phyloP scores from a whole-genome alignment of 2,888 invertebrate species.

The Caenorhabditis sp. region DNA sequence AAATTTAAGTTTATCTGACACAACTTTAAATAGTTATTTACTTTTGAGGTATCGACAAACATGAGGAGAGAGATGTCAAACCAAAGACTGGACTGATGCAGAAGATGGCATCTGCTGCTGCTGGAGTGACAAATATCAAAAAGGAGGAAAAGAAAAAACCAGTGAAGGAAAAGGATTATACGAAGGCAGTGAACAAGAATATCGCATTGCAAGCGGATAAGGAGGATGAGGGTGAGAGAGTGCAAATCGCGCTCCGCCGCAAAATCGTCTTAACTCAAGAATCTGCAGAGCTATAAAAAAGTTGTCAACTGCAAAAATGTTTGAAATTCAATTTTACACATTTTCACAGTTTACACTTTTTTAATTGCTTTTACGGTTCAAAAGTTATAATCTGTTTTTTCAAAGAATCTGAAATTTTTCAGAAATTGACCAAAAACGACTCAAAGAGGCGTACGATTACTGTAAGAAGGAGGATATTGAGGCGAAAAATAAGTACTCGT shows the following conservation, averaged over 20 bases:
- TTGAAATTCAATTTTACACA: too few relatives aligned
- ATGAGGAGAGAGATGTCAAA: background rate
- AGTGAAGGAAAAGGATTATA: constrained; percentile 39
- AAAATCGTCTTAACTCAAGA: background rate
- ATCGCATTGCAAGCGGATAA: constrained; percentile 46
- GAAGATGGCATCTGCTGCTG: constrained; percentile 37
- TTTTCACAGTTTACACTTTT: background rate
- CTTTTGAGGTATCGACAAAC: background rate
- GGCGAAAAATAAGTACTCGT: constrained; percentile 47
- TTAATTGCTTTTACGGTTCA: too few relatives aligned
- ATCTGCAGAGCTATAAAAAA: too few relatives aligned
- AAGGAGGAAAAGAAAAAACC: constrained; percentile 34
- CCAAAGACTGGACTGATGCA: constrained; percentile 25
- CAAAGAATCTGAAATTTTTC: constrained; percentile 11
- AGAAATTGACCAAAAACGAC: constrained; percentile 49
- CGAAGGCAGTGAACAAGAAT: constrained; percentile 44
- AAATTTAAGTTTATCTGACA: too few relatives aligned
- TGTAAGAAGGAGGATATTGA: constrained; percentile 50
- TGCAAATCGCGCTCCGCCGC: too few relatives aligned
- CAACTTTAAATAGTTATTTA: too few relatives aligned
- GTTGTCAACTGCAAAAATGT: too few relatives aligned
- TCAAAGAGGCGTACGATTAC: constrained; percentile 33
- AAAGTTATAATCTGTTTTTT: too few relatives aligned
- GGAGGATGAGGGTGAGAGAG: constrained; percentile 52
- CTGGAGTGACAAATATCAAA: constrained; percentile 30